These are phyloP conservation scores for Cepphus grylle DNA, from an alignment of 2,113 vertebrate genomes.

Conservation along the genomic window DNA sequence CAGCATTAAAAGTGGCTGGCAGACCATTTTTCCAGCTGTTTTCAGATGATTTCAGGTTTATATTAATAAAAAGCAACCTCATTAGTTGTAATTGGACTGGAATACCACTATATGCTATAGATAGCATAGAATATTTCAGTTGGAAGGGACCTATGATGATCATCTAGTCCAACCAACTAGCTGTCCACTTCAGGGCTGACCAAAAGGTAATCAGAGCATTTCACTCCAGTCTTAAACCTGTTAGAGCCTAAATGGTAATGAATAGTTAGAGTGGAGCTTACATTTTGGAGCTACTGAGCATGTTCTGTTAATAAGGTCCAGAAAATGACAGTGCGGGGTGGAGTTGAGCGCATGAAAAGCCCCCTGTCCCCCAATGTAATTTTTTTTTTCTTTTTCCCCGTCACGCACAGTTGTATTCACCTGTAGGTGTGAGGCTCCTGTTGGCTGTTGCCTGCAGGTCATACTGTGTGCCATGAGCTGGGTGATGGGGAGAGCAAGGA, in stretches of 20 bases:
- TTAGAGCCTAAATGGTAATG: neutral
- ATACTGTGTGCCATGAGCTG: neutral
- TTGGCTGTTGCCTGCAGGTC: neutral
- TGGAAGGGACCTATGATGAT: neutral
- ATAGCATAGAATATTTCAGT: neutral
- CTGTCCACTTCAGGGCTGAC: neutral
- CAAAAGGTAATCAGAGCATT: neutral
- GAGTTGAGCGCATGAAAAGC: neutral
- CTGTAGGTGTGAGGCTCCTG: neutral
- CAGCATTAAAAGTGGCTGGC: neutral
- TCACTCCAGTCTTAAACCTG: neutral
- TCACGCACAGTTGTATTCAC: neutral
- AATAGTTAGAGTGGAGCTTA: neutral
- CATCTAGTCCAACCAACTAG: neutral
- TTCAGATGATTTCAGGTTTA: neutral
- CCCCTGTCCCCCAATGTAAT: accelerated
- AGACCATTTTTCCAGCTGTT: neutral
- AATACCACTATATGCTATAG: neutral
- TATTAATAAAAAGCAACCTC: neutral
- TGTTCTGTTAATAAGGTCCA: neutral
- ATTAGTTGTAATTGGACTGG: neutral
- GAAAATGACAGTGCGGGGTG: neutral
- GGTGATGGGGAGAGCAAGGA: neutral
- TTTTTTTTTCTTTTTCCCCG: neutral
- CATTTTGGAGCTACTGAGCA: neutral